Base-by-base conservation (phyloP, 2,113 vertebrate genomes). In the Siniperca chuatsi region DNA sequence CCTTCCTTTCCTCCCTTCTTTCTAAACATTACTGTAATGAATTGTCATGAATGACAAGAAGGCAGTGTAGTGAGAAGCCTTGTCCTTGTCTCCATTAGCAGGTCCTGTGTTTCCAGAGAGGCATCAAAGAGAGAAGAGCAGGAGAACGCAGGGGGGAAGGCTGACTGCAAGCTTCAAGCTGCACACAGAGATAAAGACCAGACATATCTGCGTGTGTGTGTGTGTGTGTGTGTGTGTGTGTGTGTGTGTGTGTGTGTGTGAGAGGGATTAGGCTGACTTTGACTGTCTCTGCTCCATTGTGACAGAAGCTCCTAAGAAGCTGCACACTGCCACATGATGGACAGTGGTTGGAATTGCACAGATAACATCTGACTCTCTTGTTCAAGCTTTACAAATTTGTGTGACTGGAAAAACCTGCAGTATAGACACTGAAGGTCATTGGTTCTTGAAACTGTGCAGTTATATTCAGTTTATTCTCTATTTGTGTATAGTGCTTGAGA, bases 111-210 rank as follows among this genome's bases (percentile, higher is more conserved):
- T 94, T 94, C 90, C 86, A 93, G 58, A 75, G 90, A 80, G 71
- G 87, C 91, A 92, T 93, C 90, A 94, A 93, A 94, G 90, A 80
- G 91, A 90, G 79, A 84, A 87, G 78, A 87, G 90, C 86, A 77
- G 83, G 84, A 90, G 79, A 87, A 91, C n/a, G 83, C 69, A 54
- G 46, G 73, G 79, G 87, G 77, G 91, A 75, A 35, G 78, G 84
- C 60, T 61, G 78, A 85, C 88, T 86, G 92, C 90, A 90, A 92
- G 93, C 94, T 92, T 88, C 94, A 95, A 96, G 95, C 94, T 96
- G 96, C 94, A 93, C 82, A 70, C 82, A 87, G 94, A 93, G 95
- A 96, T 96, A 96, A 95, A 94, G 92, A 90, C 87, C 92, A 94
- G 91, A 94, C 93, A 89, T 87, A 76, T 87, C 50, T 91, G 78